These are phyloP conservation scores for Polyodon spathula DNA, from an alignment of 2,113 vertebrate genomes.

Conservation along the genomic window DNA sequence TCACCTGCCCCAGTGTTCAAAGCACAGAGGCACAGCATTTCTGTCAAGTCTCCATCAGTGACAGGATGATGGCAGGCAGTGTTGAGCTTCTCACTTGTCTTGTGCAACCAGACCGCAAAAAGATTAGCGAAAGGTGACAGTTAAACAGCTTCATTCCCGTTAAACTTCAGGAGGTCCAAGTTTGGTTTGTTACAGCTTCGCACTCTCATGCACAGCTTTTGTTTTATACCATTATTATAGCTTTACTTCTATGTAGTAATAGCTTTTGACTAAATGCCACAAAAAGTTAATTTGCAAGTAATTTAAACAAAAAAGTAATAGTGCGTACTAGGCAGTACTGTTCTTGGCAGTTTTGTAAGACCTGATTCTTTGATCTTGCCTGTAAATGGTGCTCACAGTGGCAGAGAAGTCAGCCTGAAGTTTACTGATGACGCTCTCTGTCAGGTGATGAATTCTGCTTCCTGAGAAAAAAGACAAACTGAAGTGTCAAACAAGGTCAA, in stretches of 20 bases:
- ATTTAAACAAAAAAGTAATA: neutral
- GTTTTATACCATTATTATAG: neutral
- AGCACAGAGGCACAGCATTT: slow-evolving; percentile 66
- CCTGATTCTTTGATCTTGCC: slow-evolving; percentile 43
- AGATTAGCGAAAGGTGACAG: too few species aligned
- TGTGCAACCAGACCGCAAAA: too few species aligned
- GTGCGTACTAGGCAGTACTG: neutral
- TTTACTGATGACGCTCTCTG: slow-evolving; percentile 69
- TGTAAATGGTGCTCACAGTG: slow-evolving; percentile 85
- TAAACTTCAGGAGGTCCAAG: too few species aligned
- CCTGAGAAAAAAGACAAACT: slow-evolving; percentile 37
- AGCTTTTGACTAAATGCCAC: too few species aligned
- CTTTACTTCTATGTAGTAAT: too few species aligned
- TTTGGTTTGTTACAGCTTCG: neutral
- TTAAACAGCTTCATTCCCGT: neutral
- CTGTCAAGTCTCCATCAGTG: neutral
- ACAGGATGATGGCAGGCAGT: slow-evolving; percentile 26
- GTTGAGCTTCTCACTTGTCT: slow-evolving; percentile 85
- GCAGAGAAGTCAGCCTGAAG: slow-evolving; percentile 84
- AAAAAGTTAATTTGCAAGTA: neutral
- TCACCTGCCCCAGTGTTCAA: slow-evolving; percentile 61
- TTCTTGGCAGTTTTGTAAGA: neutral
- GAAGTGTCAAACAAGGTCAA: neutral
- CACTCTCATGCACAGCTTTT: neutral
- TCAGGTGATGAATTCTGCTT: slow-evolving; percentile 66